phyloP scores from a whole-genome alignment of 2,888 invertebrate genomes.

The Cordilura impudica region DNA sequence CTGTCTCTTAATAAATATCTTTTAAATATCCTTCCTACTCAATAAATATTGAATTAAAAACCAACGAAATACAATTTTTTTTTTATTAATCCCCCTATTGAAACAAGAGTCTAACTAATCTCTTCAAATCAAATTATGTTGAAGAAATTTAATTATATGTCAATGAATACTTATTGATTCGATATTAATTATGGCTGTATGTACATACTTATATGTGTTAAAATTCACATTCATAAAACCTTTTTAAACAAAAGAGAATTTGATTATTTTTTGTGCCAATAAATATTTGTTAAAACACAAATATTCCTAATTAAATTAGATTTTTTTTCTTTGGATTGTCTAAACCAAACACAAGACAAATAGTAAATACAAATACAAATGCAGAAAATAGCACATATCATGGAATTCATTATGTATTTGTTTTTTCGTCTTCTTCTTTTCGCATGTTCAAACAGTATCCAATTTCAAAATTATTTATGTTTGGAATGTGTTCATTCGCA shows the following conservation, averaged over 20 bases:
- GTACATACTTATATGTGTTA: background rate
- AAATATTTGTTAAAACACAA: slow-evolving; percentile 75
- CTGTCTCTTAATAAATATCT: too few species aligned
- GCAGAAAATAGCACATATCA: background rate
- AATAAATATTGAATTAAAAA: too few species aligned
- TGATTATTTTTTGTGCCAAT: slow-evolving; percentile 57
- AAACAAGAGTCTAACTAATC: too few species aligned
- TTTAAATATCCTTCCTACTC: too few species aligned
- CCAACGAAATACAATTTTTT: too few species aligned
- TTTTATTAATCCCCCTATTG: too few species aligned
- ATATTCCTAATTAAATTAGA: slow-evolving; percentile 76
- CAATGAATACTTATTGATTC: slow-evolving; percentile 16
- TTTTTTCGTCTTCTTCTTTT: slow-evolving; percentile 26
- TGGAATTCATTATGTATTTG: slow-evolving; percentile 17
- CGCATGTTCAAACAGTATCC: too few species aligned
- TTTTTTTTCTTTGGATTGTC: slow-evolving; percentile 60
- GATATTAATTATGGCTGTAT: background rate
- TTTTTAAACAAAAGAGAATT: slow-evolving; percentile 29
- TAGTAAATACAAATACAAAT: background rate
- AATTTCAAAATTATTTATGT: slow-evolving; percentile 75
- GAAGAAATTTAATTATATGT: background rate
- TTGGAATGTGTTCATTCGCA: slow-evolving; percentile 70
- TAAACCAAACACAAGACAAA: slow-evolving; percentile 57
- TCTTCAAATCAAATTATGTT: background rate
- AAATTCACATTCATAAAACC: slow-evolving; percentile 10